Base-by-base conservation (phyloP, 2,113 vertebrate species). In the Eudyptes chrysolophus region DNA sequence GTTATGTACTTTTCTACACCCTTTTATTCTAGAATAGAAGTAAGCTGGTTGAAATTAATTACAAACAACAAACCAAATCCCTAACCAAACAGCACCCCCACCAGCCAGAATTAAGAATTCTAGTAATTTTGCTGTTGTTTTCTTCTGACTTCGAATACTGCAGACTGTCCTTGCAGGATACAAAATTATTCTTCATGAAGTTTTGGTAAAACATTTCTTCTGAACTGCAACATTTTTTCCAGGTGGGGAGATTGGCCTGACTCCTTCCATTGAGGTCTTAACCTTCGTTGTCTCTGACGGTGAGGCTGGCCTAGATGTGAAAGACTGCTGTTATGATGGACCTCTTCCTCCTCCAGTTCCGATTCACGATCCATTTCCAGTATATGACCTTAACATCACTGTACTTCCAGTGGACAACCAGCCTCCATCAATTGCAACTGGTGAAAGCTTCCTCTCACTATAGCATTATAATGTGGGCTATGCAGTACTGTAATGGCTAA, bases 381-480 rank as follows among this genome's bases (percentile, higher is more conserved):
- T 98, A 19, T 99, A 99, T 48, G 98, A 99, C 76, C 98, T 99
- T 58, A 99, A 99, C 29, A 95, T 99, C 95, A 99, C 99, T 2
- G 96, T 99, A 77, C 97, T 98, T 92, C 99, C 99, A n/a, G 98
- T 99, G 38, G 98, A 99, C 98, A 99, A 98, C 89, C 99, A 99
- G 57, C 96, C 99, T 30, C 99, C 99, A 46, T 98, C 97, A 7
- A 84, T 99, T 25, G 46, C 60, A 84, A 98, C 97, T 57, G 99
- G 99, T 99, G 96, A 98, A 69, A 76, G 25, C 42, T 93, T 93
- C 79, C 61, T 97, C 38, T 66, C 76, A 18, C 29, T 62, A 22
- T 10, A 46, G 19, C 20, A 24, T 36, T 62, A 13, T 38, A 62
- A 24, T 13, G 2, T 32, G 52, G 66, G 20, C 26, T 78, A 27